Percentiles rank a stretch among this genome's conserved stretches.
These are phyloP conservation scores for Synanthedon myopaeformis DNA, from an alignment of 2,888 invertebrate genomes.

Conservation along the genomic window DNA sequence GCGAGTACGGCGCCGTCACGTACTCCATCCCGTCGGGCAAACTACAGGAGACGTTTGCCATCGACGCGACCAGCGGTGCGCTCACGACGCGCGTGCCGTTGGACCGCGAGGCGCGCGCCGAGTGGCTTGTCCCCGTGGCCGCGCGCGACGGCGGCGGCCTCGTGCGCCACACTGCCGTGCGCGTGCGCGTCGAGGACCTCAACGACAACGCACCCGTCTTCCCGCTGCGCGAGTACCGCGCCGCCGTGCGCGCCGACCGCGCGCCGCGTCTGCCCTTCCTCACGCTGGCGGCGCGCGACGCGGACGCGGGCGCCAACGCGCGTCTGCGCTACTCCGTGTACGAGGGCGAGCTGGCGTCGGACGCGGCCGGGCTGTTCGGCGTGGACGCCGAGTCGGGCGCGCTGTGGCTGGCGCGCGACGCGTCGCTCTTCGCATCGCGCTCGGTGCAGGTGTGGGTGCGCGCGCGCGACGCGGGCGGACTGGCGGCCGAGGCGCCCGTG, in stretches of 20 bases:
- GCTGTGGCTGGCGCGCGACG: slow-evolving; percentile 74
- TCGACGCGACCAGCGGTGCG: slow-evolving; percentile 79
- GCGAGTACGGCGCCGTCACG: slow-evolving; percentile 78
- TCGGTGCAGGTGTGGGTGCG: slow-evolving; percentile 90
- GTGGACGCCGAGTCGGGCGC: slow-evolving; percentile 82
- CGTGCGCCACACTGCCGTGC: slow-evolving; percentile 79
- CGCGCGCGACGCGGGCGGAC: slow-evolving; percentile 86
- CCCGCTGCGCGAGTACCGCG: slow-evolving; percentile 81
- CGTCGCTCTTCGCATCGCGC: slow-evolving; percentile 74
- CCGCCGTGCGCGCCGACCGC: slow-evolving; percentile 68
- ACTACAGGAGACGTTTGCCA: slow-evolving; percentile 78
- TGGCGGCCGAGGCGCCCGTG: slow-evolving; percentile 86
- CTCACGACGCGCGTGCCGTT: slow-evolving; percentile 77
- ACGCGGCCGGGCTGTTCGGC: slow-evolving; percentile 76
- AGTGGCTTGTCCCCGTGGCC: slow-evolving; percentile 76
- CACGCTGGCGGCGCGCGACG: slow-evolving; percentile 74
- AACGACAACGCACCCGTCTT: slow-evolving; percentile 88
- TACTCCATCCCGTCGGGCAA: slow-evolving; percentile 84
- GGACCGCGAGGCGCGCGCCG: slow-evolving; percentile 77
- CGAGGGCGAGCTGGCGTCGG: slow-evolving; percentile 65
- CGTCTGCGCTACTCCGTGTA: slow-evolving; percentile 82
- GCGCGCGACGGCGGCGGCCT: slow-evolving; percentile 87
- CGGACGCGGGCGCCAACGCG: slow-evolving; percentile 80
- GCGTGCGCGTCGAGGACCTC: slow-evolving; percentile 84
- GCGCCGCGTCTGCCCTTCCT: slow-evolving; percentile 43